Percentiles rank a stretch among this genome's conserved stretches.
phyloP scores from a whole-genome alignment of 2,113 vertebrate species.

The Protobothrops mucrosquamatus region DNA sequence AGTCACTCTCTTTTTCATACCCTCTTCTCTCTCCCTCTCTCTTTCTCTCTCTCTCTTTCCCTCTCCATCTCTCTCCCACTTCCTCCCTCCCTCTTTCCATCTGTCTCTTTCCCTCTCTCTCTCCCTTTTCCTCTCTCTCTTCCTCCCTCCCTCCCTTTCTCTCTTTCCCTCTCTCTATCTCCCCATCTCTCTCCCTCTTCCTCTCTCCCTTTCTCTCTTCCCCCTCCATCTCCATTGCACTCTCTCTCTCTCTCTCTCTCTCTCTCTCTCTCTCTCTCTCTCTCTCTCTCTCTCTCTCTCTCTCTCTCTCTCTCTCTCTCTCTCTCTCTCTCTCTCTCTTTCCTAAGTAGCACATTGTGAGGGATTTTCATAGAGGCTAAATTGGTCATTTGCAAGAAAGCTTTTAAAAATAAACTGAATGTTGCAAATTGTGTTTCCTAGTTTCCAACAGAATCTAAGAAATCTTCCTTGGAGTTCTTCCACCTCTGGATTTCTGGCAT shows the following conservation, averaged over 20 bases:
- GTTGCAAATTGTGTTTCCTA: neutral
- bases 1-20: neutral
- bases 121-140: fast-evolving
- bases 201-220: too few relatives aligned
- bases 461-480: neutral
- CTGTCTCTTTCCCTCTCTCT: too few relatives aligned
- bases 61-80: too few relatives aligned
- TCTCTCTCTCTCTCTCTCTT: neutral
- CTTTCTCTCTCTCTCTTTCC: fast-evolving
- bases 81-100: too few relatives aligned
- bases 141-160: fast-evolving
- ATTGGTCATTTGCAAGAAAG: neutral
- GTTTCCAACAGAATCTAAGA: neutral
- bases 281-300: too few relatives aligned
- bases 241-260: neutral
- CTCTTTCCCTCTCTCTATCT: too few relatives aligned
- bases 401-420: neutral
- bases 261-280: neutral
- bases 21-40: neutral
- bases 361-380: neutral
- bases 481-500: neutral
- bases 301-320: neutral
- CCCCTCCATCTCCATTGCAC: too few relatives aligned
- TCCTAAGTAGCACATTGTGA: neutral
- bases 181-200: too few relatives aligned